Base-by-base conservation (phyloP, 2,888 invertebrate genomes). In the Corbicula japonica region DNA sequence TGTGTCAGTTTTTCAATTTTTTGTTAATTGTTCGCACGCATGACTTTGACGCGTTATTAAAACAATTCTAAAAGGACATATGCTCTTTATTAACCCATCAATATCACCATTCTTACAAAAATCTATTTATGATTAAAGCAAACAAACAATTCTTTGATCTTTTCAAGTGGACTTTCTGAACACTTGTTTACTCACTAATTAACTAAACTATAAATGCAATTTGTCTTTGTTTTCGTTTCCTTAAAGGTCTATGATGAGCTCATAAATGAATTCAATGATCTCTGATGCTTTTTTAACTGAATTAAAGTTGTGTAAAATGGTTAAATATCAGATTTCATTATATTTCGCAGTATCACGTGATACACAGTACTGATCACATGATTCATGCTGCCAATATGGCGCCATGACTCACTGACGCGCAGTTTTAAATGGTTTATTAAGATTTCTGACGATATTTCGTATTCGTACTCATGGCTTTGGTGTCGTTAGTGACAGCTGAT, bases 341-440 rank as follows among this genome's bases (percentile, higher is more conserved):
- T 41, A 54, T 12, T 8, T 28, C 21, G 66, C 66, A 41, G 6
- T 21, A 18, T 23, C 66, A 66, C 66, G 66, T 66, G 66, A 41
- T 52, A 12, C 15, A 23, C 23, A 1, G 10, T 26, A 34, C n/a
- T 28, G 54, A 54, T 66, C 66, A 66, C 66, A 66, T 66, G 66
- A 66, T 54, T 66, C 66, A 66, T 66, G 38, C 38, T 66, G 52
- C 66, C 66, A 66, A 54, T n/a, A 54, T 66, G 66, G 66, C 66
- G 54, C 30, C 66, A 54, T 66, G 66, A 66, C 66, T 66, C 66
- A 66, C 41, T 21, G 41, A 21, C 35, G 50, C 63, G 52, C 54
- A 54, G 54, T 66, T 66, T 41, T 54, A 66, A 66, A 28, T 38
- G 12, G 38, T 66, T 54, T n/a, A 66, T 66, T 54, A 66, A 52